These are phyloP conservation scores for Spodoptera exigua DNA, from an alignment of 2,888 invertebrate genomes.

Conservation along the genomic window DNA sequence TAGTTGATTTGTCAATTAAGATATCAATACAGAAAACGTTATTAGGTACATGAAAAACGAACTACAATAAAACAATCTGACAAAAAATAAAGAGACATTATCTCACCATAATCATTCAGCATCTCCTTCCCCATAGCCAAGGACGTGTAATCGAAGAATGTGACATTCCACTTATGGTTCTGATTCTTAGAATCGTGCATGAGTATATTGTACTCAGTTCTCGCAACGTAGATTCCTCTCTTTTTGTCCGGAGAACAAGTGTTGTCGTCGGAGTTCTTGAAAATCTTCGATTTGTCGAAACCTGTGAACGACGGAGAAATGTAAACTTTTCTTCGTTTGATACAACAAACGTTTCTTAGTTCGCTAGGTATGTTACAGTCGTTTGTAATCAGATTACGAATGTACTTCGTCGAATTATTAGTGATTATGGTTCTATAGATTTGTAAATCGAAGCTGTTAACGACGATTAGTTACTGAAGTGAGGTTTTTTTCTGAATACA, in stretches of 20 bases:
- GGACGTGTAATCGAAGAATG: constrained; percentile 98
- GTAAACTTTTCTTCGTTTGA: constrained; percentile 4
- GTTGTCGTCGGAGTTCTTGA: constrained; percentile 84
- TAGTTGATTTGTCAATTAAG: too few relatives aligned
- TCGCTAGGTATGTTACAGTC: background rate
- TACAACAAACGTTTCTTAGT: constrained; percentile 3
- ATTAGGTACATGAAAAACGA: too few relatives aligned
- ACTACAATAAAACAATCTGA: too few relatives aligned
- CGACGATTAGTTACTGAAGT: too few relatives aligned
- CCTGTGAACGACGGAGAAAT: constrained; percentile 66
- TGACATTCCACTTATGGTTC: constrained; percentile 97
- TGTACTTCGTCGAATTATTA: background rate
- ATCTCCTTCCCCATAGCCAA: constrained; percentile 94
- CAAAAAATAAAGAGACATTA: background rate
- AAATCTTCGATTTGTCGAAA: constrained; percentile 83
- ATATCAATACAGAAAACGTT: too few relatives aligned
- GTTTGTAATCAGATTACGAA: constrained; percentile 11
- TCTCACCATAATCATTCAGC: constrained; percentile 94
- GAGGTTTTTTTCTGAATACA: too few relatives aligned
- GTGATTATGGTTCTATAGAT: too few relatives aligned
- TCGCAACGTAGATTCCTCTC: constrained; percentile 93
- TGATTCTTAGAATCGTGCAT: constrained; percentile 95
- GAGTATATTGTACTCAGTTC: constrained; percentile 97
- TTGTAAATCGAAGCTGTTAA: too few relatives aligned
- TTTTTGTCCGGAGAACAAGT: constrained; percentile 93